Evolutionary conservation across 1,140 invertebrate genomes (phyloP), one percentile per base, ranked within the genome.

Genomic region (Hylaeus anthracinus): DNA sequence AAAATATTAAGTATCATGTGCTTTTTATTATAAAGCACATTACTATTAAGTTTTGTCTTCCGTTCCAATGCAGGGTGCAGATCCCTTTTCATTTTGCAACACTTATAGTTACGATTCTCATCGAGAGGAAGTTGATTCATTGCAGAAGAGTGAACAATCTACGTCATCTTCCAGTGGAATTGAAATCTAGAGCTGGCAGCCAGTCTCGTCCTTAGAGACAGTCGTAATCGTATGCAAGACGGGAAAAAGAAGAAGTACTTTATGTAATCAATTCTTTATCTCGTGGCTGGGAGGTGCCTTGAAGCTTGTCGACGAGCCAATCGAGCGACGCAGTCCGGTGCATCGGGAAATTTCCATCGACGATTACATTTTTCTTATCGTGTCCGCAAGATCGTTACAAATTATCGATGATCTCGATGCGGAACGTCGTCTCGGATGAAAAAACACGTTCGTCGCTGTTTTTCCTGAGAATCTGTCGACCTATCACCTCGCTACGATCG

Each of bases 231-330:
- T 53, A 66, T 83, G 72, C 72, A 69, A 58, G 58, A 58, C 12
- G 37, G 10, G 43, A 45, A 3, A 45, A 51, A 45, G 51, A 83
- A 77, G 77, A 86, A 87, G 71, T 81, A 74, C 74, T 88, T 88
- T 88, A 87, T 81, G 41, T 86, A 89, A 88, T 72, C 51, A 63
- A 78, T 74, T 51, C 43, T 77, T 83, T 81, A 82, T 80, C 74
- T 56, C 43, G 56, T 10, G 45, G 8, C n/a, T 43, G n/a, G 56
- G 58, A 77, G 60, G 58, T 73, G 63, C 71, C 84, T 86, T 82
- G 80, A 82, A 69, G 56, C 58, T n/a, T 26, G 39, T 45, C 70
- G 69, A 73, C 48, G 39, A 73, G 64, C 73, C 70, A 75, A 84
- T 85, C 82, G 78, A 76, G 64, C 15, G 41, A 58, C 79, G 55